Base-by-base conservation (phyloP, 2,797 vertebrate species). In the Helicolenus hilgendorfi region DNA sequence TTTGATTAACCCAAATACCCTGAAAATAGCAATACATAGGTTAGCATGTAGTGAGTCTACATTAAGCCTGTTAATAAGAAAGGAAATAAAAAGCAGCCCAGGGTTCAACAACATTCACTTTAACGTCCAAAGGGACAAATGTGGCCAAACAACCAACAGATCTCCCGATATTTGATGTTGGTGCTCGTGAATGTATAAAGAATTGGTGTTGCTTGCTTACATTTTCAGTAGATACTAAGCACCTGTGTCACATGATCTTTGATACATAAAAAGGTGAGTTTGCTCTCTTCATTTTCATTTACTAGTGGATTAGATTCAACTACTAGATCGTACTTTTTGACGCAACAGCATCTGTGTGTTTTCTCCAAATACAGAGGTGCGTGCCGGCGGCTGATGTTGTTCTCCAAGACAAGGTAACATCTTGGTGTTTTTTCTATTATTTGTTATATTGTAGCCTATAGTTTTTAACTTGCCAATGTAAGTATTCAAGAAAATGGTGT, bases 161-260 rank as follows among this genome's bases (percentile, higher is more conserved):
- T 65, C 8, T n/a, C 13, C 3, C 11, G 2, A 22, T 10, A 11
- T 29, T 1, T 38, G 4, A 14, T 14, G 36, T 14, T 38, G 11
- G 11, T 36, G 31, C 31, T 31, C 31, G 1, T 31, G 31, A 7
- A 31, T 31, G 31, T 31, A 7, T 31, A 31, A 20, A 9, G 20
- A 5, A n/a, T 35, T 35, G 45, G 5, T 36, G 53, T 7, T 56
- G 53, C 2, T 77, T 7, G 2, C n/a, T 41, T 5, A 1, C 18
- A 26, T 11, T 4, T 41, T 0, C 38, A 41, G 1, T 15, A 62
- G 55, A 18, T 0, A 7, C 2, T 10, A 0, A 62, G 38, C 7
- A 6, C 0, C 8, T 0, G 4, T 11, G 7, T 55, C 2, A 11
- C 1, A 14, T 1, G 55, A 59, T 10, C 27, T 35, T 26, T 18